Conservation (phyloP, 2,113 vertebrate species). For the Tetrax tetrax region DNA sequence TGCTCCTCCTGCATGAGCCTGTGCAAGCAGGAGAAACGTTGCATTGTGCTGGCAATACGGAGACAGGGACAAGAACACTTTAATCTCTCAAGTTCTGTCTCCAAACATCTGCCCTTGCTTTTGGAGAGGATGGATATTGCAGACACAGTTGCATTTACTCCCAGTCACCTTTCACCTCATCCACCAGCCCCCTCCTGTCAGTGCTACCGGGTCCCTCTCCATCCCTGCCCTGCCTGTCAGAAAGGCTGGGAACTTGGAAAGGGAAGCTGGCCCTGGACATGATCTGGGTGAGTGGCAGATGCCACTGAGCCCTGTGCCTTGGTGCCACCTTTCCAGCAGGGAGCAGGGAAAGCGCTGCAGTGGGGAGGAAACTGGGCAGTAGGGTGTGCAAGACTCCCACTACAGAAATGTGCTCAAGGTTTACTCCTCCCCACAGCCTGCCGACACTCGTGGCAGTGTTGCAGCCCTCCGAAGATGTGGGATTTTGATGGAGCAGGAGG, state of each 20-base stretch:
- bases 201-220: neutral
- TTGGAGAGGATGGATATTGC: neutral
- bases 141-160: neutral
- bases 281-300: neutral
- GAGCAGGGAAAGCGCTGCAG: rapidly evolving
- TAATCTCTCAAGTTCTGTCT: rapidly evolving
- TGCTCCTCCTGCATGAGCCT: neutral
- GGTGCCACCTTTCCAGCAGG: neutral
- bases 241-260: neutral
- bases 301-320: neutral
- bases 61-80: neutral
- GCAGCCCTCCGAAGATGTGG: neutral
- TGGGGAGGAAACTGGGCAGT: neutral
- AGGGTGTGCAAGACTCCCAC: rapidly evolving
- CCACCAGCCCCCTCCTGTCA: rapidly evolving
- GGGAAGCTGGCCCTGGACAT: neutral
- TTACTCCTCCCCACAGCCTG: neutral
- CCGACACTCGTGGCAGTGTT: too few species aligned
- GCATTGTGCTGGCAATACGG: rapidly evolving
- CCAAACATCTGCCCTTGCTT: neutral
- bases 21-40: rapidly evolving
- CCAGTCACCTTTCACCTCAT: neutral
- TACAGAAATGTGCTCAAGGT: neutral
- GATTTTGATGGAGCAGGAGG: neutral
- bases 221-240: neutral